Evolutionary conservation across 2,888 invertebrate species (phyloP), one percentile per base, ranked within the genome.

Genomic region (Saturnia japonica): DNA sequence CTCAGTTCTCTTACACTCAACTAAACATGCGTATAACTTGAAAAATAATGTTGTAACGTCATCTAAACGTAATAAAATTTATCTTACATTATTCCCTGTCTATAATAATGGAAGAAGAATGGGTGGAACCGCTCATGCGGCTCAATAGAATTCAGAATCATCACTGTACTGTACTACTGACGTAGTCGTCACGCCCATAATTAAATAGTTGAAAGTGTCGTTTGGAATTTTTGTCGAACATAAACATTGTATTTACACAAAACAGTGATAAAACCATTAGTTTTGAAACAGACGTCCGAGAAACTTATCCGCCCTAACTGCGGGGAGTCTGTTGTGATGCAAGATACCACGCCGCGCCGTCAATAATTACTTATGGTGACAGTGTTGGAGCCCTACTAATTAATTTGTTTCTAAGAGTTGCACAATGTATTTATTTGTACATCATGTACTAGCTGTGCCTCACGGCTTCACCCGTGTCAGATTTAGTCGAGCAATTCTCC

Each of bases 371-470:
- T 83, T 87, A 87, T 88, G 89, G 87, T 88, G 87, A 88, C 86
- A 88, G 81, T 84, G 80, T 80, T 77, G 78, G 79, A 78, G 78
- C 76, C 77, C 81, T 80, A 81, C 85, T 89, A 91, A 93, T 91
- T 91, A 90, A 87, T 88, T 89, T 89, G 87, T 89, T 90, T 86
- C 82, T 84, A 88, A 87, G 86, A 86, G 84, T 60, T 14, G 34
- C 19, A 71, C 54, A 19, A 47, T 73, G 74, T 74, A 77, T 78
- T 16, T 79, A 75, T 74, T 78, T 72, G 78, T 78, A 77, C 77
- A 19, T 51, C 19, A 2, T 34, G 34, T 34, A 34, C 34, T 34
- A 34, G 6, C 34, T 34, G 34, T 34, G 34, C 34, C 34, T 6
- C 6, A 34, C 34, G 34, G 6, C 6, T 34, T 34, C 3, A 34